A percentile compares a stretch with the other conserved stretches of the same genome.
These are phyloP conservation scores for Rhodinocichla rosea DNA, from an alignment of 2,113 vertebrate species.

Conservation along the genomic window DNA sequence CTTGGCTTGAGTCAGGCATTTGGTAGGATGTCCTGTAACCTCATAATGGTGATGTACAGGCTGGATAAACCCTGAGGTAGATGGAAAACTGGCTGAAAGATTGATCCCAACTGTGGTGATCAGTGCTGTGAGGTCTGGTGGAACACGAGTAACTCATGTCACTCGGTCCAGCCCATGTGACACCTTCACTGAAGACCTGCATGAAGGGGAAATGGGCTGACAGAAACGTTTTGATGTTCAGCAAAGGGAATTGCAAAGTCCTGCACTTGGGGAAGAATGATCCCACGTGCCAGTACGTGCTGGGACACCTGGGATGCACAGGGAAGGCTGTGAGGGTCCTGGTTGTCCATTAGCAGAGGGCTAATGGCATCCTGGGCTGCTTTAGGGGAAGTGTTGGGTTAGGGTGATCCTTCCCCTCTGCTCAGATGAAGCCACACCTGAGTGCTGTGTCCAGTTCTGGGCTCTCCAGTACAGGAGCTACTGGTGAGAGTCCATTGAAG, in stretches of 20 bases:
- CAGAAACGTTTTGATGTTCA: not conserved
- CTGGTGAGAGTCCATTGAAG: not conserved
- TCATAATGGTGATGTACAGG: not conserved
- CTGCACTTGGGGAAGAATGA: not conserved
- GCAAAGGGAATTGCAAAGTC: not conserved
- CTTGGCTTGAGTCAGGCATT: not conserved
- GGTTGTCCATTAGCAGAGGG: not conserved
- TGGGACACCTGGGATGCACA: not conserved
- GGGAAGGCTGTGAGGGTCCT: not conserved
- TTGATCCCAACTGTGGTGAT: not conserved
- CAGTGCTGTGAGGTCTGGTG: not conserved
- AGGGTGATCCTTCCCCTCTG: not conserved
- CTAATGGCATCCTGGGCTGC: not conserved
- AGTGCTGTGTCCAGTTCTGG: not conserved
- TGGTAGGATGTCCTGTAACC: rapidly evolving
- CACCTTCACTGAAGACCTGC: not conserved
- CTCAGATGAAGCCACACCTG: not conserved
- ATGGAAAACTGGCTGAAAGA: not conserved
- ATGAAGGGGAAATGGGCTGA: not conserved
- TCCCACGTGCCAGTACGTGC: not conserved
- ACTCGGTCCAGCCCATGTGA: not conserved
- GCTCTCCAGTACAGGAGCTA: not conserved
- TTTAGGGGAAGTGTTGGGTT: not conserved
- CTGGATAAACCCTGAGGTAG: not conserved
- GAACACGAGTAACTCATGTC: not conserved